Percentiles rank a stretch among this genome's conserved stretches.
Conservation (phyloP, 1,140 invertebrate species). For the Calephelis nemesis region DNA sequence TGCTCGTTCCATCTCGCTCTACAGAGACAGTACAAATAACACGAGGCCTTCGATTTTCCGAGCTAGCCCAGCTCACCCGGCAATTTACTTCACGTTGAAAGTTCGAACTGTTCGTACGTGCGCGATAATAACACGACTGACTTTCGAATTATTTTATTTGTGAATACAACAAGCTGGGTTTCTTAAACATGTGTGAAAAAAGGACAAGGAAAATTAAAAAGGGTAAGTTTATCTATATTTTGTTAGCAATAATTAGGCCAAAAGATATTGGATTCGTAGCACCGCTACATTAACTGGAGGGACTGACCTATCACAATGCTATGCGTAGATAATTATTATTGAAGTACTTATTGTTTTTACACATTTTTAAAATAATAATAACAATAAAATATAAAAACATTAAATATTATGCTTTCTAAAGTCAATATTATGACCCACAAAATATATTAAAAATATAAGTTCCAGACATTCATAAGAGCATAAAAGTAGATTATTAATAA, state of each 20-base stretch:
- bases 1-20: constrained; percentile 43
- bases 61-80: constrained; percentile 24
- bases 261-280: background rate
- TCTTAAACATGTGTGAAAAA: constrained; percentile 64
- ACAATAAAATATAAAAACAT: too few relatives aligned
- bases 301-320: constrained; percentile 46
- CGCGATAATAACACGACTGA: constrained; percentile 21
- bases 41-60: constrained; percentile 56
- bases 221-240: constrained; percentile 43
- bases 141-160: constrained; percentile 36
- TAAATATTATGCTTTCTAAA: too few relatives aligned
- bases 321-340: background rate
- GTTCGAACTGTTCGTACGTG: constrained; percentile 40
- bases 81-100: constrained; percentile 42
- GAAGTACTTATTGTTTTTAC: too few relatives aligned
- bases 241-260: constrained; percentile 12
- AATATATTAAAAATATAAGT: too few relatives aligned
- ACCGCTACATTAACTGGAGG: too few relatives aligned
- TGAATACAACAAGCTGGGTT: constrained; percentile 44
- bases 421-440: too few relatives aligned
- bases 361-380: too few relatives aligned
- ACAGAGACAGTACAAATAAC: constrained; percentile 28
- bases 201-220: constrained; percentile 63
- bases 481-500: too few relatives aligned
- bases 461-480: too few relatives aligned